Percentiles rank a stretch among this genome's conserved stretches.
Evolutionary conservation across 1,140 invertebrate genomes (phyloP).

Genomic region (Drosophila ananassae): DNA sequence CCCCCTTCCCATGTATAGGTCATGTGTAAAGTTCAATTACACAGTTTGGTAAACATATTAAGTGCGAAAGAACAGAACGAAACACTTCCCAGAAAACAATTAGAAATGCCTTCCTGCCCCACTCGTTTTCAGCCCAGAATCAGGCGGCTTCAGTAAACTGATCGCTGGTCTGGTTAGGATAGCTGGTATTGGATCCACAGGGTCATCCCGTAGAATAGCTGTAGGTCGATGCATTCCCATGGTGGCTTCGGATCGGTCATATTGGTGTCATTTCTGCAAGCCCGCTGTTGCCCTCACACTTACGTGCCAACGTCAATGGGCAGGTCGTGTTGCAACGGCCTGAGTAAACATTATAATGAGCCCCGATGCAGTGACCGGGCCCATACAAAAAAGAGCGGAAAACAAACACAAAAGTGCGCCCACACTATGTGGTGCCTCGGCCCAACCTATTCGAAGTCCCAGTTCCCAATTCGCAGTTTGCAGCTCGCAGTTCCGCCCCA

Average conservation of each 20-base stretch:
- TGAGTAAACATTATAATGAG: constrained; percentile 64
- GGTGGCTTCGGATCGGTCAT: not conserved
- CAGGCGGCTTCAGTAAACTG: too few species aligned
- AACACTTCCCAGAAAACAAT: too few species aligned
- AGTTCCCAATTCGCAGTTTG: constrained; percentile 4
- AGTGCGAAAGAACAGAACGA: too few species aligned
- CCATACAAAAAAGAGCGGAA: constrained; percentile 44
- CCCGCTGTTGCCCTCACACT: constrained; percentile 15
- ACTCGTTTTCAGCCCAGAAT: too few species aligned
- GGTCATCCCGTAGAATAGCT: not conserved
- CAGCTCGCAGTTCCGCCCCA: constrained; percentile 7
- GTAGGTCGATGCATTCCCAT: not conserved
- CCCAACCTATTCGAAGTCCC: constrained; percentile 53
- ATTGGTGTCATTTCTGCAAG: constrained; percentile 60
- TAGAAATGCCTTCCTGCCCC: too few species aligned
- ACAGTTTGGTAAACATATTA: too few species aligned
- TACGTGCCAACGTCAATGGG: not conserved
- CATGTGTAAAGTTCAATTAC: too few species aligned
- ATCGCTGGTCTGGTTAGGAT: too few species aligned
- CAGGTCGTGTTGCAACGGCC: constrained; percentile 26
- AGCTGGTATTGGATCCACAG: not conserved
- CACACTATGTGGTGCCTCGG: constrained; percentile 55
- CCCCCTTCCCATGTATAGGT: too few species aligned
- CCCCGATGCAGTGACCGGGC: constrained; percentile 56
- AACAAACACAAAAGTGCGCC: constrained; percentile 51